Base-by-base conservation (phyloP, 2,113 vertebrate genomes). In the Pomatorhinus ruficollis region DNA sequence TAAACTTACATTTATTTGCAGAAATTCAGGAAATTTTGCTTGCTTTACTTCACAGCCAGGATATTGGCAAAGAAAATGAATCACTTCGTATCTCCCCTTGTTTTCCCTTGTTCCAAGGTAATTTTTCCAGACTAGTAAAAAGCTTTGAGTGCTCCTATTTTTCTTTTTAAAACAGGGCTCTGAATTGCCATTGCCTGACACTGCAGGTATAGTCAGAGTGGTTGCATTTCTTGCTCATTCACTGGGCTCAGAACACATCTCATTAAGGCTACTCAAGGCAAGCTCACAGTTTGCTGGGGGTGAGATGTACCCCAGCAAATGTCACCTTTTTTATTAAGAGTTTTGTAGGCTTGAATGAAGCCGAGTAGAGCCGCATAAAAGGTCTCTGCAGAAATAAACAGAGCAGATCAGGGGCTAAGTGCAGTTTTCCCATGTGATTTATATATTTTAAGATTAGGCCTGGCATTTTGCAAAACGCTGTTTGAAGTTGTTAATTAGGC, bases 401-500 rank as follows among this genome's bases (percentile, higher is more conserved):
- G 15, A 83, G 28, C 68, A 59, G n/a, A 66, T 52, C 31, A 39
- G 70, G 44, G 31, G 65, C 70, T 91, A n/a, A 57, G 28, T 53
- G 54, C 54, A 17, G 28, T 89, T 82, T 93, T 59, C 20, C 54
- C 44, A 59, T 0, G 44, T 77, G 90, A 83, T 93, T 88, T 93
- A 86, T 93, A 8, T 49, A 90, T 81, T 81, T 75, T 71, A 75
- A 86, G 83, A 83, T 93, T 90, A 89, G 56, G 79, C n/a, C 33
- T 66, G 81, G 52, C 83, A 70, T 81, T 95, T 89, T 92, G 60
- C 9, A 8, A 93, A 93, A 70, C 71, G 60, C 39, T 66, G 52
- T 86, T 86, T 71, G 72, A 91, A 86, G 68, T 27, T 56, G 25
- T 83, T 96, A 86, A 89, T 96, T 66, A 89, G 49, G 44, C 75